Percentiles rank a stretch among this genome's conserved stretches.
Evolutionary conservation across 2,888 invertebrate genomes (phyloP).

Genomic region (Frankliniella intonsa): DNA sequence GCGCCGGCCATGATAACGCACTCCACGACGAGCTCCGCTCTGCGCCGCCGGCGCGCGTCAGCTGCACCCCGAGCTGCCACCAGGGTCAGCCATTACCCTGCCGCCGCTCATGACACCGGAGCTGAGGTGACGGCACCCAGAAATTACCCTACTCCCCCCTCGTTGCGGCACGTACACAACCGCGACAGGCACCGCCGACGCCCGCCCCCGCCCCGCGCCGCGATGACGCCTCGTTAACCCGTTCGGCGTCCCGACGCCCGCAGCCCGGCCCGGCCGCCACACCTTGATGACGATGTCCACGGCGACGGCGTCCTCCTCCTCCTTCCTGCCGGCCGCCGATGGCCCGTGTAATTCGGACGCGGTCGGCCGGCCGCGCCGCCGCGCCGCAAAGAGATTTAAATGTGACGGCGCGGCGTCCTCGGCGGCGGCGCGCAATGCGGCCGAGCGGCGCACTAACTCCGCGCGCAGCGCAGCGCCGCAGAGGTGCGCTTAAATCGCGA

Average conservation of each 20-base stretch:
- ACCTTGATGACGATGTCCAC: background rate
- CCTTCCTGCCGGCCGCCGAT: background rate
- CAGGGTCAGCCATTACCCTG: background rate
- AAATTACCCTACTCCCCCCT: no score
- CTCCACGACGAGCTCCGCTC: no score
- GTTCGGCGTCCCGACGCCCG: background rate
- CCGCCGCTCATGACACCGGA: background rate
- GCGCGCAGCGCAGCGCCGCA: background rate
- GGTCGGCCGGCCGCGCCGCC: background rate
- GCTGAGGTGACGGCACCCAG: background rate
- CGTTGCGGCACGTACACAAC: background rate
- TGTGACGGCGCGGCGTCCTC: background rate
- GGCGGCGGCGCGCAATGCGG: background rate
- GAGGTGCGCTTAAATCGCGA: background rate
- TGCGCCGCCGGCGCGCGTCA: background rate
- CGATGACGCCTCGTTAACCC: slow-evolving; percentile 10
- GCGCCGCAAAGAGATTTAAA: background rate
- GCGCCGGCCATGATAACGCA: no score
- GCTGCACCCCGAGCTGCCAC: background rate
- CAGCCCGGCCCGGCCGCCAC: background rate
- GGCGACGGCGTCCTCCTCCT: no score
- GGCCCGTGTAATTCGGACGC: background rate
- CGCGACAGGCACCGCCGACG: background rate
- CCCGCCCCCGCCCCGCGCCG: background rate
- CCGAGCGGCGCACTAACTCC: background rate